Percentiles rank a stretch among this genome's conserved stretches.
phyloP scores from a whole-genome alignment of 2,888 invertebrate genomes.

The Drosophila meridionalis region DNA sequence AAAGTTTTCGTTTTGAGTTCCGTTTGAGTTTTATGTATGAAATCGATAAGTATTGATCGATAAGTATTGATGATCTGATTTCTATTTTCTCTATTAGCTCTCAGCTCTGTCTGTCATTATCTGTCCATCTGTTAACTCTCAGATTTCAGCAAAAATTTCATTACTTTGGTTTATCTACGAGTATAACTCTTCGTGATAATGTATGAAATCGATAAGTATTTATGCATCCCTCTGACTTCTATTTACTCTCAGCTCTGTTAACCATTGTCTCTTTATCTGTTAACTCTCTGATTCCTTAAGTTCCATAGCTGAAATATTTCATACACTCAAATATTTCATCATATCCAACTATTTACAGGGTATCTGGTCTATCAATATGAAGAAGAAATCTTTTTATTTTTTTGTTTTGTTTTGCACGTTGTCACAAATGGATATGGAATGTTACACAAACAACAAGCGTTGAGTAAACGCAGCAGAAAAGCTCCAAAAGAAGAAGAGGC shows the following conservation, averaged over 20 bases:
- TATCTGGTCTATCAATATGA: background rate
- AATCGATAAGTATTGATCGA: too few species aligned
- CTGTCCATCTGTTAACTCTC: too few species aligned
- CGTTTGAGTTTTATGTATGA: too few species aligned
- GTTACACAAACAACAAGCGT: conserved; percentile 68
- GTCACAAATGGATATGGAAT: conserved; percentile 75
- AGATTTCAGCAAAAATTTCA: too few species aligned
- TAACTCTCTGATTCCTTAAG: background rate
- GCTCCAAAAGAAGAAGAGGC: conserved; percentile 17
- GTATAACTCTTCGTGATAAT: too few species aligned
- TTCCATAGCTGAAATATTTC: background rate
- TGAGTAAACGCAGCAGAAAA: conserved; percentile 40
- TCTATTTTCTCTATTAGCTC: too few species aligned
- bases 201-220: background rate
- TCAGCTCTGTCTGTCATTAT: too few species aligned
- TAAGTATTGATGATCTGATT: too few species aligned
- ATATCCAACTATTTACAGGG: background rate
- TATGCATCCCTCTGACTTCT: too few species aligned
- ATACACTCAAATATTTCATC: background rate
- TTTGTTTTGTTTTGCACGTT: conserved; percentile 38
- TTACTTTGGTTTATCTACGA: background rate
- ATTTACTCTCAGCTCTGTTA: too few species aligned
- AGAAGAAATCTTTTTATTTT: background rate
- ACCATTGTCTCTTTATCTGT: too few species aligned
- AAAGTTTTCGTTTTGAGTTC: background rate